Base-by-base conservation (phyloP, 2,888 invertebrate species). In the Oligia strigilis region DNA sequence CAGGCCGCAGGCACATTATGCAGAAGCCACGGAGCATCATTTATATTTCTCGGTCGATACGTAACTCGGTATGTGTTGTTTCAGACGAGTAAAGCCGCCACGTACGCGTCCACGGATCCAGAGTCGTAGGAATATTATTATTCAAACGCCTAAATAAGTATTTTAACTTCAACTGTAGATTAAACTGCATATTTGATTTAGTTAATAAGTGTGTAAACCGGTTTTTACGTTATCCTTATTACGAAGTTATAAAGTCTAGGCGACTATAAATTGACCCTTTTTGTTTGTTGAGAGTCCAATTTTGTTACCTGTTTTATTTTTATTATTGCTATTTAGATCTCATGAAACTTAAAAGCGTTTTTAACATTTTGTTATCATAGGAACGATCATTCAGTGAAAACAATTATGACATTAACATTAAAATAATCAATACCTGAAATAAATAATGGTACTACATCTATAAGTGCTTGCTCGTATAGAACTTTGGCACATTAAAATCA, bases 61-160 rank as follows among this genome's bases (percentile, higher is more conserved):
- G 46, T 72, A 72, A 69, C 49, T 75, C 67, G 29, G 55, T 78
- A 69, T 80, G 62, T 86, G 55, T 79, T 82, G 83, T 96, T 95
- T 86, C 95, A 96, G 96, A 95, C 95, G 13, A 96, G 95, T 89
- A 96, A 96, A 93, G 93, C 92, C 23, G 92, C 94, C 49, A 93
- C 95, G 65, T 95, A 93, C 85, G 89, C 94, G 0, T 94, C 95
- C 19, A 94, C 93, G 72, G 96, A 96, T 85, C 94, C 93, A 11
- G 95, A 95, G 90, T 93, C 94, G 76, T 95, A 94, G 85, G 82
- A 84, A 83, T 85, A 84, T 84, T 84, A 82, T 69, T 70, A 78
- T 78, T 78, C 49, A 74, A 82, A 75, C 80, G 78, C 73, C 84
- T 82, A 78, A 78, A 78, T 80, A 82, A 86, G 82, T 88, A 87